Conservation (phyloP, 2,113 vertebrate genomes). For the Pardalotus punctatus region DNA sequence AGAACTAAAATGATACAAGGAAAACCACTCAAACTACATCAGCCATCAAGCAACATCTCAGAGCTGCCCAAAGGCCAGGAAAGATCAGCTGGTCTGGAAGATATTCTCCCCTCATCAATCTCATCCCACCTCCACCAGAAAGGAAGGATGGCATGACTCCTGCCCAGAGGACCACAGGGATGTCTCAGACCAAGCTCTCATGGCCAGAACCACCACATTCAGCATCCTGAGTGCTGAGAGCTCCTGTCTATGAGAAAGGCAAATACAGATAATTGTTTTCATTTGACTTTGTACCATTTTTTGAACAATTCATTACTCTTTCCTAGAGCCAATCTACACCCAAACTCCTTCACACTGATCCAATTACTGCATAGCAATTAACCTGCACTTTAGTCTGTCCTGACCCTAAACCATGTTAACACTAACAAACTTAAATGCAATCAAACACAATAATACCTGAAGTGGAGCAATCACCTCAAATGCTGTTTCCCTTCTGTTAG, state of each 20-base stretch:
- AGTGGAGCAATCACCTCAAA: background rate
- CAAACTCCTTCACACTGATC: background rate
- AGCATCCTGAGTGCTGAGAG: background rate
- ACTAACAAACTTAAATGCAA: background rate
- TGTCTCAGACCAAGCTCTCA: background rate
- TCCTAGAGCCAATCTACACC: background rate
- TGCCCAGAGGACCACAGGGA: background rate
- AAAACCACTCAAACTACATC: background rate
- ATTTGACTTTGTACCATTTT: background rate
- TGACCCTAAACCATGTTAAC: background rate
- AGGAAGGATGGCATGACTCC: background rate
- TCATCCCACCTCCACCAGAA: background rate
- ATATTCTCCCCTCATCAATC: background rate
- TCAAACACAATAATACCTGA: background rate
- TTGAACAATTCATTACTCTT: background rate
- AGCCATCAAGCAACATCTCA: background rate
- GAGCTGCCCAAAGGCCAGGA: background rate
- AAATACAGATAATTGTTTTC: background rate
- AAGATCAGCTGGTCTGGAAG: background rate
- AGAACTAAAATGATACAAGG: background rate
- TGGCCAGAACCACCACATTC: accelerated
- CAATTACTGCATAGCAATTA: background rate
- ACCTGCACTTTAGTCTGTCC: background rate
- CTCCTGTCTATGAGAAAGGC: background rate
- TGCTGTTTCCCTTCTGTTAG: background rate